phyloP scores from a whole-genome alignment of 2,113 vertebrate genomes.

The Conger conger region DNA sequence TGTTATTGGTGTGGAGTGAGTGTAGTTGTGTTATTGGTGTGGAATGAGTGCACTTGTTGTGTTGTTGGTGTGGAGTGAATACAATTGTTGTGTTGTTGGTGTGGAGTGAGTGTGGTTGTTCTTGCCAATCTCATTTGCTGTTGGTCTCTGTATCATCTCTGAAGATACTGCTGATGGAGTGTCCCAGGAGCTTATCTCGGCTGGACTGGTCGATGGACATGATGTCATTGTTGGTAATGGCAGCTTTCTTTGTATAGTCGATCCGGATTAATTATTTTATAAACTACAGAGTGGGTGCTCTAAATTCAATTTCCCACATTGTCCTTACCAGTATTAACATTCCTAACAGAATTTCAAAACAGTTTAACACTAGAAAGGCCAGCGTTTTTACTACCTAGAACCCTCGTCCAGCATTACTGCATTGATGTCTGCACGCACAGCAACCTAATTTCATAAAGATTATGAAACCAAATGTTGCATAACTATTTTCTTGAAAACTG shows the following conservation, averaged over 20 bases:
- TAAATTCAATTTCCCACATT: background rate
- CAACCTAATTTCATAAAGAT: too few relatives aligned
- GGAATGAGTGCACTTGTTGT: background rate
- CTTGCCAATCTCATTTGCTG: background rate
- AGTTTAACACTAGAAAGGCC: too few relatives aligned
- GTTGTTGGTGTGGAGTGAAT: background rate
- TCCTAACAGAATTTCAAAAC: background rate
- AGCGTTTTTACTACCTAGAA: too few relatives aligned
- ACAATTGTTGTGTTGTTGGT: background rate
- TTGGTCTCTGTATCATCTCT: slow-evolving; percentile 34
- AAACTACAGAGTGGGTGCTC: background rate
- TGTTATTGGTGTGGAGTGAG: background rate
- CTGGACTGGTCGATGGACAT: slow-evolving; percentile 91
- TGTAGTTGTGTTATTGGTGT: background rate
- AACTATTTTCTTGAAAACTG: too few relatives aligned
- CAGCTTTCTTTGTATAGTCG: background rate
- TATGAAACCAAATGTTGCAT: too few relatives aligned
- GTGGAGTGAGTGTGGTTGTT: background rate
- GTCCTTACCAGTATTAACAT: background rate
- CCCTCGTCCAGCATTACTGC: too few relatives aligned
- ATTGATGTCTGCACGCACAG: too few relatives aligned
- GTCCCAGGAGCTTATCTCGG: slow-evolving; percentile 97
- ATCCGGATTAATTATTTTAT: background rate
- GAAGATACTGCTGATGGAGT: slow-evolving; percentile 97
- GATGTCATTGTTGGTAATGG: slow-evolving; percentile 94